Conservation (phyloP, 2,888 invertebrate species). For the Aphidoletes aphidimyza region DNA sequence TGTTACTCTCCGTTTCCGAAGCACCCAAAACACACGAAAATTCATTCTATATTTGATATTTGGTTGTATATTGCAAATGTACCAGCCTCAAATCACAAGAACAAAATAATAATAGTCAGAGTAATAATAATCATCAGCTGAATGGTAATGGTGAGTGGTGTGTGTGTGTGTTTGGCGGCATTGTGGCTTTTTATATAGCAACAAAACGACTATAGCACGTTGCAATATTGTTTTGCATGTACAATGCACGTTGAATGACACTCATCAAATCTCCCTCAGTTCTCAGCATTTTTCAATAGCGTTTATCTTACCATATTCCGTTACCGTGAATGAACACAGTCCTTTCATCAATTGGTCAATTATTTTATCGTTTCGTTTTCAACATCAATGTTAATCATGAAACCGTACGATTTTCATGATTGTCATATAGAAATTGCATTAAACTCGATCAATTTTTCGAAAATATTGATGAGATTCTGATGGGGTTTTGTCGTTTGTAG, state of each 20-base stretch:
- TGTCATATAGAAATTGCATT: too few species aligned
- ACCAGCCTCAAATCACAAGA: neutral
- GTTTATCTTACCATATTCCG: constrained; percentile 20
- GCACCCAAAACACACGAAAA: neutral
- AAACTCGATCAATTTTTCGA: too few species aligned
- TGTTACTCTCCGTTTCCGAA: neutral
- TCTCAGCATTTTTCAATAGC: neutral
- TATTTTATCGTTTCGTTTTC: neutral
- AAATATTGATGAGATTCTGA: too few species aligned
- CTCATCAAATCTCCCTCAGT: too few species aligned
- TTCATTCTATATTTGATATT: neutral
- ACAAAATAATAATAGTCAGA: constrained; percentile 35
- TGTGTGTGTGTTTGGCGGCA: constrained; percentile 28
- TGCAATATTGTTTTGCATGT: neutral
- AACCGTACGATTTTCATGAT: too few species aligned
- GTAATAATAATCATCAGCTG: constrained; percentile 12
- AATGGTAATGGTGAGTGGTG: constrained; percentile 27
- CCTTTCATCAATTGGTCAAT: neutral
- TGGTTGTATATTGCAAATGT: neutral
- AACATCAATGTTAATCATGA: too few species aligned
- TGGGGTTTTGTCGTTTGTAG: too few species aligned
- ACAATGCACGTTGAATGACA: too few species aligned
- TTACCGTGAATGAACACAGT: neutral
- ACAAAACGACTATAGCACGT: constrained; percentile 27
- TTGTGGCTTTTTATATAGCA: constrained; percentile 43